Evolutionary conservation across 2,113 vertebrate genomes (phyloP).

Genomic region (Ivindomyrus marchei): DNA sequence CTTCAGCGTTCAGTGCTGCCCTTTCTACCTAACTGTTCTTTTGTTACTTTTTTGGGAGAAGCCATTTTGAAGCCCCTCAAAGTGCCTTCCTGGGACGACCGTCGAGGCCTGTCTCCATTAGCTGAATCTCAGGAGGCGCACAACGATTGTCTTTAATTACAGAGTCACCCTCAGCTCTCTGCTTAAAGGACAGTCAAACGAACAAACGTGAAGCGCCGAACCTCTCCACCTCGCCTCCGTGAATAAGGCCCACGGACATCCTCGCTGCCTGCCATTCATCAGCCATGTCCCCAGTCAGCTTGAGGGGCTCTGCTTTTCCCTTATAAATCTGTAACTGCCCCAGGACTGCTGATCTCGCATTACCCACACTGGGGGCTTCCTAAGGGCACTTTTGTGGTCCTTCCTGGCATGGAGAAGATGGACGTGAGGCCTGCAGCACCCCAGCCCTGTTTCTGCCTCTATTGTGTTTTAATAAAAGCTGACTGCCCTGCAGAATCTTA

Average conservation of each 20-base stretch:
- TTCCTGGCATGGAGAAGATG: background rate
- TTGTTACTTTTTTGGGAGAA: background rate
- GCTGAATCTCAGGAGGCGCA: conserved; percentile 21
- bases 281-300: conserved; percentile 39
- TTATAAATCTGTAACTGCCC: background rate
- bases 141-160: conserved; percentile 65
- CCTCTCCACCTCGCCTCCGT: conserved; percentile 50
- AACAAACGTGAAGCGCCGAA: conserved; percentile 49
- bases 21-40: background rate
- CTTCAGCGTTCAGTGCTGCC: background rate
- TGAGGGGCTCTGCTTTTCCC: conserved; percentile 3
- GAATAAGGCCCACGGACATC: conserved; percentile 44
- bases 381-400: background rate
- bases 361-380: background rate
- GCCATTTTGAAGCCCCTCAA: background rate
- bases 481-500: background rate
- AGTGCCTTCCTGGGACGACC: background rate
- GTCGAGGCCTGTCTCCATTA: background rate
- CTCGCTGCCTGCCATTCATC: conserved; percentile 52
- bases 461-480: background rate
- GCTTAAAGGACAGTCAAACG: conserved; percentile 48
- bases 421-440: background rate
- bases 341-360: background rate
- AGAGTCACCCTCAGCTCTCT: conserved; percentile 53
- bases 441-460: background rate